Base-by-base conservation (phyloP, 1,140 invertebrate species). In the Nephila pilipes region DNA sequence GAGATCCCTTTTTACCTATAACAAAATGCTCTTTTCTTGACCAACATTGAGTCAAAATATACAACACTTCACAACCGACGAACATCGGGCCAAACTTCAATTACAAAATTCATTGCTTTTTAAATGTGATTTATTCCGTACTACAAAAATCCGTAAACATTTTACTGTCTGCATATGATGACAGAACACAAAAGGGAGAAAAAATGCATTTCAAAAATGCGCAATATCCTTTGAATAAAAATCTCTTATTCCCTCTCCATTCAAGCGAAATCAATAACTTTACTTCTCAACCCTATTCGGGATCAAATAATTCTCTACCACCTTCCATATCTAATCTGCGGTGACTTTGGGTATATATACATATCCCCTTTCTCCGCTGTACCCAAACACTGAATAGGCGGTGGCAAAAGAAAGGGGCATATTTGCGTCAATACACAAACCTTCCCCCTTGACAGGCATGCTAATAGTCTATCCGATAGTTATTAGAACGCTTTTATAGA, bases 391-490 rank as follows among this genome's bases (percentile, higher is more conserved):
- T 60, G 79, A 75, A 32, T 36, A 32, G 69, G 69, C 14, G 58
- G 58, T 18, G 58, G 58, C 29, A 57, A 75, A 69, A 75, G 46
- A 79, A 79, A 83, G 58, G 63, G 91, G 29, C 18, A 18, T 80
- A 80, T 36, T 83, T 92, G 83, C 91, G 91, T 92, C 91, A 79
- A 92, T 93, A 93, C 69, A 87, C 80, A 92, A 92, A 79, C 54
- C 91, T 85, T 75, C 65, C 58, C 75, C 69, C 32, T 91, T 92
- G 90, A 85, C 90, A 92, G 90, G 36, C 90, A 87, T 93, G 81
- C 91, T 93, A 93, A 93, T 93, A 93, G 91, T 60, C 83, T 65
- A 93, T 93, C 91, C 83, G 60, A 93, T 93, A 93, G 91, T 93
- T 93, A 93, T 93, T 93, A 93, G 91, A 93, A 60, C 55, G 91